Evolutionary conservation across 1,140 invertebrate species (phyloP), one percentile per base, ranked within the genome.

Genomic region (Ptiloglossa arizonensis): DNA sequence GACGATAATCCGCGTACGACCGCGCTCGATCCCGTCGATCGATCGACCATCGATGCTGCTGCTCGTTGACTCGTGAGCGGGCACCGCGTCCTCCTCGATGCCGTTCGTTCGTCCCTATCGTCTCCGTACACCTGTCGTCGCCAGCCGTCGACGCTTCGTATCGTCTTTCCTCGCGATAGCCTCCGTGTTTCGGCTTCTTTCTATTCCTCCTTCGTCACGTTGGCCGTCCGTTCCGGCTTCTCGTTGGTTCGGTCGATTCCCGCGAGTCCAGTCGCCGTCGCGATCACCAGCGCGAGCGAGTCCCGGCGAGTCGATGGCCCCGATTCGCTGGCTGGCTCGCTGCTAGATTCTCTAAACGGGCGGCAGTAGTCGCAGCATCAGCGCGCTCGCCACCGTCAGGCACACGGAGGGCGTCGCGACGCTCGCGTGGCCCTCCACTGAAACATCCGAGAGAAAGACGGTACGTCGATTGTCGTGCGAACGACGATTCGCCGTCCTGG

Each of bases 361-460:
- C 24, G 81, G 27, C 67, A 83, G 57, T 54, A 79, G 76, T 60
- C 83, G 84, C 11, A 72, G 27, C 38, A 89, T 69, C 19, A 91
- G 59, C 35, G 89, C 71, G 41, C 77, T 75, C 24, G 69, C 73
- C 63, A 87, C 27, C 38, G 90, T 54, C 71, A 92, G 29, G 32
- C 81, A 81, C 46, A 86, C 56, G 46, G 88, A 89, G 11, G 90
- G 86, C 3, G 85, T 80, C 38, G 82, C 69, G 41, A 86, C 29
- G 72, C 73, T 90, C 22, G 87, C 90, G 68, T 86, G 81, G 68
- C 91, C 91, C 87, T 89, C 88, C 84, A 93, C 91, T 93, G 91
- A 35, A 91, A 92, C 87, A 88, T 19, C 17, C 22, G 46, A 56
- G 5, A 57, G 62, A 59, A 44, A 9, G 2, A 8, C 22, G 35